Conservation (phyloP, 1,140 invertebrate species). For the Solenopsis fugax region DNA sequence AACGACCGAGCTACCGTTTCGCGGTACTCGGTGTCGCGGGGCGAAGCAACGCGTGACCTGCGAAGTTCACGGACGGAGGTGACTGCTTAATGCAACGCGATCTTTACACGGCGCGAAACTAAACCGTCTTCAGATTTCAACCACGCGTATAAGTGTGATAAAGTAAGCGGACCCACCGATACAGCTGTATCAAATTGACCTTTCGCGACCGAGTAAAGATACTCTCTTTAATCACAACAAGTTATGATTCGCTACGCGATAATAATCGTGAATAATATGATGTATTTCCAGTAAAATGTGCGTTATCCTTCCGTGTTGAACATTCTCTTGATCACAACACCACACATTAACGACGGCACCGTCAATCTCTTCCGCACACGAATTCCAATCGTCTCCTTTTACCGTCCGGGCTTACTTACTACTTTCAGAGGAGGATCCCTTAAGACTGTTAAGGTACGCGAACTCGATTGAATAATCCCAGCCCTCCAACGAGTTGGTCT, state of each 20-base stretch:
- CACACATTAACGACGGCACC: background rate
- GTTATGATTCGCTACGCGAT: background rate
- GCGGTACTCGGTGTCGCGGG: conserved; percentile 27
- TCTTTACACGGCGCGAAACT: background rate
- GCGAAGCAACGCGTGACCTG: background rate
- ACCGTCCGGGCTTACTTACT: conserved; percentile 46
- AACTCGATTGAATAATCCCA: conserved; percentile 94
- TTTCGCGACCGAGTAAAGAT: background rate
- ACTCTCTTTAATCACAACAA: background rate
- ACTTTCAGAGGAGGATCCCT: conserved; percentile 87
- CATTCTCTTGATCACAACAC: conserved; percentile 13
- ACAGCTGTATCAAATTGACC: background rate
- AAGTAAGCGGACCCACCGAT: background rate
- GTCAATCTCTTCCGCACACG: background rate
- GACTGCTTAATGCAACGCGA: background rate
- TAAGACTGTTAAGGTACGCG: conserved; percentile 90
- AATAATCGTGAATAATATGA: background rate
- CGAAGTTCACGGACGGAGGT: background rate
- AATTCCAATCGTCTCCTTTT: background rate
- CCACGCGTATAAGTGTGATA: no score
- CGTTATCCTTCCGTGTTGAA: background rate
- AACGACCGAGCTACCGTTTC: conserved; percentile 64
- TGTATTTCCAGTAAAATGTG: background rate
- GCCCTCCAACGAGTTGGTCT: conserved; percentile 91
- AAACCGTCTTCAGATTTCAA: background rate